Conservation (phyloP, 1,140 invertebrate genomes). For the Belonocnema kinseyi region DNA sequence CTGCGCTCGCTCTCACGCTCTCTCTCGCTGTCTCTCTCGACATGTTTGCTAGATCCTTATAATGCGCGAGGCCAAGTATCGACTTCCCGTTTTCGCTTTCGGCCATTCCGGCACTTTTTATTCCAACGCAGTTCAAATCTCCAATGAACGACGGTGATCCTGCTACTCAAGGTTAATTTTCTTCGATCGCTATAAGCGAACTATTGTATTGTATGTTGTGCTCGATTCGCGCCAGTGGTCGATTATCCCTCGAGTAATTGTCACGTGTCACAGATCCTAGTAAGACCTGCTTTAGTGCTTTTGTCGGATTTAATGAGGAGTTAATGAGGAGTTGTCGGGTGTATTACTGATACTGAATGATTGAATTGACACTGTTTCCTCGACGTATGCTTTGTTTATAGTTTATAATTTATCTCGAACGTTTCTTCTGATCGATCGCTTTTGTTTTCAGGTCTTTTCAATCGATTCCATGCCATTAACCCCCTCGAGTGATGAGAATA, state of each 20-base stretch:
- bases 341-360: not conserved
- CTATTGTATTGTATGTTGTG: not conserved
- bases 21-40: slow-evolving; percentile 12
- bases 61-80: slow-evolving; percentile 23
- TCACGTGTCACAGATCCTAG: slow-evolving; percentile 13
- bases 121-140: not conserved
- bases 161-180: slow-evolving; percentile 17
- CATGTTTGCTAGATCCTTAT: slow-evolving; percentile 23
- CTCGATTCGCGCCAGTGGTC: slow-evolving; percentile 1
- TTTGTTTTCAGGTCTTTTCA: slow-evolving; percentile 16
- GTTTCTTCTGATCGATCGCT: slow-evolving; percentile 34
- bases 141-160: not conserved
- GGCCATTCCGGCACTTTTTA: slow-evolving; percentile 19
- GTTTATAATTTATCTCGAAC: not conserved
- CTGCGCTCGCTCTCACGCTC: slow-evolving; percentile 7
- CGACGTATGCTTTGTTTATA: not conserved
- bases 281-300: too few species aligned
- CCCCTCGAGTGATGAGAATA: not conserved
- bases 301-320: too few species aligned
- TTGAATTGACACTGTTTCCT: too few species aligned
- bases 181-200: not conserved
- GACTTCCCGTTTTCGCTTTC: slow-evolving; percentile 19
- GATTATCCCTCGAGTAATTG: slow-evolving; percentile 5
- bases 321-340: not conserved
- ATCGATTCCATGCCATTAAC: slow-evolving; percentile 26